Conservation (phyloP, 2,888 invertebrate genomes). For the Tachystola acroxantha region DNA sequence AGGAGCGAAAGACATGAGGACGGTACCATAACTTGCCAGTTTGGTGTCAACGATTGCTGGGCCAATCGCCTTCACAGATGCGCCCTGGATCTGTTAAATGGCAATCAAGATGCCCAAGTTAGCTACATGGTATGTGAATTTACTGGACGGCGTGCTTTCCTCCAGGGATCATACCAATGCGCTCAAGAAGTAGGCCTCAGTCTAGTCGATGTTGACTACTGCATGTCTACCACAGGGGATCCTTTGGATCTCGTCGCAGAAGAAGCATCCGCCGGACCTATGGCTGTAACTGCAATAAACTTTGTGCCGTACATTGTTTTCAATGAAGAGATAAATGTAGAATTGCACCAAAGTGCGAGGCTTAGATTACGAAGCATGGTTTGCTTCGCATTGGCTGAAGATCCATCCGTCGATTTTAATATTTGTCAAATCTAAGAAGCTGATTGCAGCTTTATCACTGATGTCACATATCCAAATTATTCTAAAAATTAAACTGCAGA, state of each 20-base stretch:
- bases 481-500: no score
- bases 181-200: conserved; percentile 40
- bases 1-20: conserved; percentile 36
- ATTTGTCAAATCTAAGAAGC: not conserved
- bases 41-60: conserved; percentile 50
- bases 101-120: conserved; percentile 46
- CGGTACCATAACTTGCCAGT: conserved; percentile 45
- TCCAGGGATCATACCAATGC: conserved; percentile 41
- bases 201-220: conserved; percentile 43
- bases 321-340: conserved; percentile 34
- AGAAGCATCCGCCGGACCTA: conserved; percentile 31
- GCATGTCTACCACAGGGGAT: conserved; percentile 41
- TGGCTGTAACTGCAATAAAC: conserved; percentile 26
- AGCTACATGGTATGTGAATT: conserved; percentile 64
- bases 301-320: conserved; percentile 53
- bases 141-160: conserved; percentile 28
- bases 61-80: conserved; percentile 65
- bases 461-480: no score
- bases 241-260: conserved; percentile 38
- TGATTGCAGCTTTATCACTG: no score
- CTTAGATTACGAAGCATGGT: conserved; percentile 35
- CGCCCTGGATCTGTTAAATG: conserved; percentile 38
- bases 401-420: conserved; percentile 38
- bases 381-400: conserved; percentile 49
- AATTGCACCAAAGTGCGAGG: conserved; percentile 27